These are phyloP conservation scores for Lontra canadensis DNA, from an alignment of 2,113 vertebrate genomes.

Conservation along the genomic window DNA sequence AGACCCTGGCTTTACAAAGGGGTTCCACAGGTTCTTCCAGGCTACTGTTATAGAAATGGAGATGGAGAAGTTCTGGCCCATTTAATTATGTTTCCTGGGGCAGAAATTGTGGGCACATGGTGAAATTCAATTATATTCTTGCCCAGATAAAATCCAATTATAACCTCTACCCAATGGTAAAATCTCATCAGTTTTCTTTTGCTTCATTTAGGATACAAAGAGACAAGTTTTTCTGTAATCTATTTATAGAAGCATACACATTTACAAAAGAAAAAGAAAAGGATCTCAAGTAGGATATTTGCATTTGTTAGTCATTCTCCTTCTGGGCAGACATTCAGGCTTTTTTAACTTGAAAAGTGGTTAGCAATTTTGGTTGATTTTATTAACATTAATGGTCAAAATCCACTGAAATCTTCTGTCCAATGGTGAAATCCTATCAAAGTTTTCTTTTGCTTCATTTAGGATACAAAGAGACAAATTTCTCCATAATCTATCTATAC, in stretches of 20 bases:
- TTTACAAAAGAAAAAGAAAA: not conserved
- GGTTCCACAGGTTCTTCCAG: not conserved
- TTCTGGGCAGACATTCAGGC: not conserved
- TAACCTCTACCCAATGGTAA: not conserved
- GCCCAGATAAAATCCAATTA: slow-evolving; percentile 26
- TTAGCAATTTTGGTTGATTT: not conserved
- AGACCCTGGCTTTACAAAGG: not conserved
- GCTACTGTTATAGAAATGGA: not conserved
- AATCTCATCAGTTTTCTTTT: not conserved
- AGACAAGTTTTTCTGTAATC: not conserved
- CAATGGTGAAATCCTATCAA: not conserved
- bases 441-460: not conserved
- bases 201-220: not conserved
- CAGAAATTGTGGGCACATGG: not conserved
- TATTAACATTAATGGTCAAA: not conserved
- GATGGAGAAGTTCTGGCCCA: not conserved
- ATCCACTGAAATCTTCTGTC: not conserved
- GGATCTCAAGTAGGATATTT: not conserved
- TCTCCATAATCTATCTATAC: not conserved
- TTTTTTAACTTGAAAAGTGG: not conserved
- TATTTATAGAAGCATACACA: not conserved
- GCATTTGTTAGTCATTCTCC: not conserved
- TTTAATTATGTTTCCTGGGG: not conserved
- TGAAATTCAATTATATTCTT: not conserved
- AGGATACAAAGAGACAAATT: not conserved